Base-by-base conservation (phyloP, 2,113 vertebrate species). In the Nothobranchius furzeri region DNA sequence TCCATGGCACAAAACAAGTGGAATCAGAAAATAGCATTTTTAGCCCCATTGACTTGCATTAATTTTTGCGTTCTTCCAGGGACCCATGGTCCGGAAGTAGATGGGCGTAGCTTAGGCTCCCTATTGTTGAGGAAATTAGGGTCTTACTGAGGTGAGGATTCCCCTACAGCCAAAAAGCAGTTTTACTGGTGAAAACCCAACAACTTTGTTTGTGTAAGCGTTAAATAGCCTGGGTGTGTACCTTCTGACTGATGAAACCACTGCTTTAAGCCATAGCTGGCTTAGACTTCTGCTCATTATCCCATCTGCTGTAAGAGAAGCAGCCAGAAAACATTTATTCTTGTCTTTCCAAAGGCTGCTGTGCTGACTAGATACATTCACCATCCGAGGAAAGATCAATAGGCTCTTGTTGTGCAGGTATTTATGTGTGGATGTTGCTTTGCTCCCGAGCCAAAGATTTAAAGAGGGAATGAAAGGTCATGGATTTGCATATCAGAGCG, bases 311-410 rank as follows among this genome's bases (percentile, higher is more conserved):
- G 60, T 42, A 47, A 65, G 53, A 55, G 64, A 86, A 82, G 69
- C 14, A 24, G 52, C 53, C 6, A 24, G 66, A 6, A 7, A 25
- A 37, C 43, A 53, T 11, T 64, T 76, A 70, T 80, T 73, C 3
- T 45, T 12, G 9, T 45, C 12, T 12, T 12, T 45, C 67, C 75
- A 73, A 58, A 60, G 52, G 52, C 75, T 79, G 76, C 70, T 12
- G 30, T 52, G 78, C 80, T 74, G 70, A 77, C 87, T 76, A 58
- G 77, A 85, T 58, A 46, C 43, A 67, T 73, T 79, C 68, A 62
- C 49, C 42, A 72, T 67, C 81, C 82, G 69, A 64, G 62, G 35
- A 42, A 48, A 42, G 65, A 85, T 83, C 66, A 6, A 90, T 82
- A 11, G 30, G 9, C 46, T 65, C 49, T 76, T 60, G 64, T 84